phyloP scores from a whole-genome alignment of 2,113 vertebrate genomes.

The Herpailurus yagouaroundi region DNA sequence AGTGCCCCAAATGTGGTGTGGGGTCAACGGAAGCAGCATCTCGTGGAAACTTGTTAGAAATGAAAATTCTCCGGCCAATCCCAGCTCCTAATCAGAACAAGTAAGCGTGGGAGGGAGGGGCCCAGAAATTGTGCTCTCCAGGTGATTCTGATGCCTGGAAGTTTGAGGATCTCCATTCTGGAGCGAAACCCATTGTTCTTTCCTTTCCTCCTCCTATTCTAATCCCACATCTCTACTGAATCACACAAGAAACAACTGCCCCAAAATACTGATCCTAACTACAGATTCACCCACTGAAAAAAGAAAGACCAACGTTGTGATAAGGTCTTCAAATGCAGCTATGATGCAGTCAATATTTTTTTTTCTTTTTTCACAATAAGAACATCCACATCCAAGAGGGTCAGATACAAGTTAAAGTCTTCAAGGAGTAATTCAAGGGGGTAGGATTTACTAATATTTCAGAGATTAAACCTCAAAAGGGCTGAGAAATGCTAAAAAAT shows the following conservation, averaged over 20 bases:
- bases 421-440: background rate
- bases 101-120: fast-evolving
- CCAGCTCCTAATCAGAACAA: background rate
- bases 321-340: too few relatives aligned
- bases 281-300: background rate
- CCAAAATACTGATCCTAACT: background rate
- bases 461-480: background rate
- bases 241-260: background rate
- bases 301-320: too few relatives aligned
- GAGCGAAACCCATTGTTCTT: background rate
- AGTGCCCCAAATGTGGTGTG: background rate
- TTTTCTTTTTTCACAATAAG: background rate
- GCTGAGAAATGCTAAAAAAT: background rate
- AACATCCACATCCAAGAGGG: background rate
- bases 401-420: background rate
- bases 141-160: background rate
- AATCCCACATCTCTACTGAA: background rate
- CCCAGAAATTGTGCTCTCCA: fast-evolving
- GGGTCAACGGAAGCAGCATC: background rate
- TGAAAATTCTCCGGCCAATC: background rate
- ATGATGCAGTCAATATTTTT: fast-evolving
- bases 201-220: background rate
- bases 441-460: background rate
- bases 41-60: background rate
- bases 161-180: background rate